Evolutionary conservation across 2,113 vertebrate species (phyloP), one percentile per base, ranked within the genome.

Genomic region (Rafetus swinhoei): DNA sequence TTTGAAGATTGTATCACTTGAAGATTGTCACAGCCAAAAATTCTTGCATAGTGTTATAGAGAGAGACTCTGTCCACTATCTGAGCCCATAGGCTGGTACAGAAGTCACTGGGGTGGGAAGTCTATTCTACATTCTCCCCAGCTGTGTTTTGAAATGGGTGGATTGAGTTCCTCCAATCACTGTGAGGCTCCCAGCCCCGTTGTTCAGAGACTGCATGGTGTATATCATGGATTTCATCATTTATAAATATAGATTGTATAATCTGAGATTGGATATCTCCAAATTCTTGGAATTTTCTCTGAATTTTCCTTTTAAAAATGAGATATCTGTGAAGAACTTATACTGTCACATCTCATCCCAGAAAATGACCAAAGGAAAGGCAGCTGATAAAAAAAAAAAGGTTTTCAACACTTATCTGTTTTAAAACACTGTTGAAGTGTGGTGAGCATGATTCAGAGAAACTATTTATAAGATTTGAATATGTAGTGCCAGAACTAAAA

Each of bases 391-490:
- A 87, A 74, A 10, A 18, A 4, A 19, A 55, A 2, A 18, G n/a
- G 82, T 86, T 91, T 92, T 62, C 59, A 86, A 85, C 88, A 8
- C 6, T 55, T 79, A 90, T 84, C 11, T 94, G 60, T 35, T 69
- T 55, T 88, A 81, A 93, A 85, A 1, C 4, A 21, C 4, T 4
- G 7, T 13, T 22, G 57, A 45, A 39, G 57, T 39, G 2, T 5
- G 50, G 3, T 19, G 1, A 65, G 21, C 18, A 85, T 79, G 84
- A 90, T 65, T 92, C 80, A 72, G 15, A 89, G 57, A 94, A 95
- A 74, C 7, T 76, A 13, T 93, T 97, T 97, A 25, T 89, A 74
- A 88, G 50, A 27, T 86, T 96, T 90, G 87, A n/a, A 12, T 72
- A 84, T 81, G 62, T 53, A 29, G 45, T 79, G 72, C 13, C 39